Evolutionary conservation across 2,797 vertebrate species (phyloP).

Genomic region (Hyperoplus immaculatus): DNA sequence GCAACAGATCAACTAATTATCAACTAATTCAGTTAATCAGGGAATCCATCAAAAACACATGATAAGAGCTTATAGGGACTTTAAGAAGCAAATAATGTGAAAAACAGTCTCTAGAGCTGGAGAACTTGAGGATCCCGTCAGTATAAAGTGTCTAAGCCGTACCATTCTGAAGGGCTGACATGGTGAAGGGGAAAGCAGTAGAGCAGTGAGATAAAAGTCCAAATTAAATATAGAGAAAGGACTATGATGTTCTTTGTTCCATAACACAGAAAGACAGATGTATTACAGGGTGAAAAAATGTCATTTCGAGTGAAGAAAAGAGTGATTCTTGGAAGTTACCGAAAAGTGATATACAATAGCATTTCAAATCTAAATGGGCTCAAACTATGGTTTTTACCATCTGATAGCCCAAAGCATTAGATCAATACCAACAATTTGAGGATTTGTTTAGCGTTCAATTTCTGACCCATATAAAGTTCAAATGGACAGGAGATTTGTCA

Average conservation of each 20-base stretch:
- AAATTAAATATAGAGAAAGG: conserved; percentile 32
- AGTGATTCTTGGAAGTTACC: background rate
- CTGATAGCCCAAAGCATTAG: background rate
- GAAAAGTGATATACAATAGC: background rate
- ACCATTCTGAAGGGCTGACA: conserved; percentile 61
- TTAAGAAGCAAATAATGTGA: conserved; percentile 11
- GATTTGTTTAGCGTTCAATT: background rate
- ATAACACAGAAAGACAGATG: conserved; percentile 3
- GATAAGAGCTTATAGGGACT: conserved; percentile 32
- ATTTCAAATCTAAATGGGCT: background rate
- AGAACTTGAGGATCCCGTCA: background rate
- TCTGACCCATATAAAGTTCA: background rate
- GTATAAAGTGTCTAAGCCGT: conserved; percentile 11
- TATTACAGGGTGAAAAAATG: conserved; percentile 9
- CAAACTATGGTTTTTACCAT: background rate
- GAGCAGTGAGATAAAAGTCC: conserved; percentile 20
- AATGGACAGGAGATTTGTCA: background rate
- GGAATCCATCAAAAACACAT: conserved; percentile 20
- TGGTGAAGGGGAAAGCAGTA: conserved; percentile 22
- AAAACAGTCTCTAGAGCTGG: background rate
- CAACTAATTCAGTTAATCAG: conserved; percentile 32
- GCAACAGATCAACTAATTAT: background rate
- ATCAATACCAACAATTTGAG: background rate
- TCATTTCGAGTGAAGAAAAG: background rate
- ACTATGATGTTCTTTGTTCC: conserved; percentile 8